Evolutionary conservation across 2,113 vertebrate species (phyloP), one percentile per base, ranked within the genome.

Genomic region (Pseudorhombus dupliciocellatus): DNA sequence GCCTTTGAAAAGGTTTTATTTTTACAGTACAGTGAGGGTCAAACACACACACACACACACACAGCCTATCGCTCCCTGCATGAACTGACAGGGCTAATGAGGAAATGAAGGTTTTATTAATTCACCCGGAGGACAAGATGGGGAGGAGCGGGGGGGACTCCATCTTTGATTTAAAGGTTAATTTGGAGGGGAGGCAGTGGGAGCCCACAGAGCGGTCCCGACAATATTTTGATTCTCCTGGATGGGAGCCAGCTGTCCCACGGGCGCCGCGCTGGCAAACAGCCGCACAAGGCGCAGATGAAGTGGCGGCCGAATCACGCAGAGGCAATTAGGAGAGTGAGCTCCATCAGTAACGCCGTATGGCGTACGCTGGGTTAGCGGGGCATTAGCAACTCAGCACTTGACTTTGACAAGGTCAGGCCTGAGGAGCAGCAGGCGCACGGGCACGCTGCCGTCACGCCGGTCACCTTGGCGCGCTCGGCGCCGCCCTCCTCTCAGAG

Each of bases 101-200:
- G 87, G 84, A 91, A 92, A 92, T 91, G 90, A 93, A 81, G 83
- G 66, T 86, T 89, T 87, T 88, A 92, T 91, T 92, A 92, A 91
- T 91, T 90, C 79, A 85, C 88, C 88, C 88, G 77, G 77, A 90
- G 85, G 88, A 89, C 83, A 75, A 76, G 83, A 84, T 61, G 87
- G 68, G 79, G 68, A 75, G 80, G 53, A 74, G 70, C 85, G 75
- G 70, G 40, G 66, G 84, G 79, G 62, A 82, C 77, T 84, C 83
- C 84, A 85, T 88, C 79, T 87, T 88, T 90, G 88, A 87, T 90
- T 91, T 88, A 92, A 92, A 91, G 86, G 91, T 92, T 91, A 84
- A 92, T 93, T 89, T 91, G 74, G 58, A 90, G 84, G 79, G 59
- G 72, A 84, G 76, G 74, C 63, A 54, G 70, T 16, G 22, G 81